phyloP scores from a whole-genome alignment of 2,113 vertebrate genomes.

The Corapipo altera region DNA sequence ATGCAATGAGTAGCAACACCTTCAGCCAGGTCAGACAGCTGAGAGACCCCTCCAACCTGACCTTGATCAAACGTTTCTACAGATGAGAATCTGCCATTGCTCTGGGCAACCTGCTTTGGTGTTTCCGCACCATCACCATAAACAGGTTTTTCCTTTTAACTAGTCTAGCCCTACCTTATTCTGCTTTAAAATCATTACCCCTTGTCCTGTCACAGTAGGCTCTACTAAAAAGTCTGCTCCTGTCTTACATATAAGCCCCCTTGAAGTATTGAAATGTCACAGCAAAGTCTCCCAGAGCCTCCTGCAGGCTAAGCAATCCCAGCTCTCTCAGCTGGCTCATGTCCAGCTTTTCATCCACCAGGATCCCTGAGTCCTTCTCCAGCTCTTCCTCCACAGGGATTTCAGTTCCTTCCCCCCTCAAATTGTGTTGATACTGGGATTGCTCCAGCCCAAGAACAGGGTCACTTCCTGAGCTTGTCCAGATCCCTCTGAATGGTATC shows the following conservation, averaged over 20 bases:
- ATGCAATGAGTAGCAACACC: neutral
- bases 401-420: neutral
- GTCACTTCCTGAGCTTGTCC: neutral
- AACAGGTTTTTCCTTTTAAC: neutral
- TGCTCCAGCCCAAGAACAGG: rapidly evolving
- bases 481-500: neutral
- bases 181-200: neutral
- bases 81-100: too few relatives aligned
- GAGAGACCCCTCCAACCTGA: neutral
- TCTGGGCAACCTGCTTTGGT: neutral
- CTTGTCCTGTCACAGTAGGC: neutral
- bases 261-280: neutral
- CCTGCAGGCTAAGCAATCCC: neutral
- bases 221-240: neutral
- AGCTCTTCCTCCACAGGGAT: neutral
- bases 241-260: neutral
- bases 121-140: neutral
- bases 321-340: rapidly evolving
- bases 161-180: neutral
- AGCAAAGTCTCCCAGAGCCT: rapidly evolving
- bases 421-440: rapidly evolving
- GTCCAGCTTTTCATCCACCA: neutral
- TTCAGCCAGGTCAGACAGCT: neutral
- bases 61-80: neutral
- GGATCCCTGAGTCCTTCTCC: neutral